phyloP scores from a whole-genome alignment of 2,888 invertebrate genomes.

The Eugnorisma glareosa region DNA sequence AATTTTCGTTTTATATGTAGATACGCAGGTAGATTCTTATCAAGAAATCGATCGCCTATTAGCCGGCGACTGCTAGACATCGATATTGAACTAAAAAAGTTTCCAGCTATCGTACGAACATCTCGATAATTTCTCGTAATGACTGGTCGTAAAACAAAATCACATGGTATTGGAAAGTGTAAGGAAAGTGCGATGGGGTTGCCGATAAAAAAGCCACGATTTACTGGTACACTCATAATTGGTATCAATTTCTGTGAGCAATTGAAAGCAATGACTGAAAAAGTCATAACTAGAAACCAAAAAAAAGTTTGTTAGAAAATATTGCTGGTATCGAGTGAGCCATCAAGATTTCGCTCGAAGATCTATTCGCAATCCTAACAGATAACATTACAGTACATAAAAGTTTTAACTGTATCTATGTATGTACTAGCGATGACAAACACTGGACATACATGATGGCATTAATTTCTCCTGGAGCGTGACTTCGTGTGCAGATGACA shows the following conservation, averaged over 20 bases:
- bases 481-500: constrained; percentile 87
- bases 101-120: constrained; percentile 59
- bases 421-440: constrained; percentile 40
- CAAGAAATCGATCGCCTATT: constrained; percentile 77
- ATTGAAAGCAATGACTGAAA: constrained; percentile 35
- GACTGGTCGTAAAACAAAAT: constrained; percentile 72
- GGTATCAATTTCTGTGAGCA: constrained; percentile 34
- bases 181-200: constrained; percentile 70
- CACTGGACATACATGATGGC: constrained; percentile 74
- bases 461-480: constrained; percentile 90
- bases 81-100: constrained; percentile 61
- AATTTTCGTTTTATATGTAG: constrained; percentile 54
- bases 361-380: not conserved
- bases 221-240: constrained; percentile 34
- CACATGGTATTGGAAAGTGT: constrained; percentile 70
- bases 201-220: constrained; percentile 65
- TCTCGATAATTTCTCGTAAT: constrained; percentile 74
- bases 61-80: constrained; percentile 63
- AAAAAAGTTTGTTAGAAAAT: not conserved
- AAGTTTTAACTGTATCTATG: constrained; percentile 1
- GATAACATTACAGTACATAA: not conserved
- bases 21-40: constrained; percentile 73
- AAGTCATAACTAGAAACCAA: constrained; percentile 7
- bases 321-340: not conserved
- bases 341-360: constrained; percentile 1